phyloP scores from a whole-genome alignment of 2,797 vertebrate genomes.

The Rhinophrynus dorsalis region DNA sequence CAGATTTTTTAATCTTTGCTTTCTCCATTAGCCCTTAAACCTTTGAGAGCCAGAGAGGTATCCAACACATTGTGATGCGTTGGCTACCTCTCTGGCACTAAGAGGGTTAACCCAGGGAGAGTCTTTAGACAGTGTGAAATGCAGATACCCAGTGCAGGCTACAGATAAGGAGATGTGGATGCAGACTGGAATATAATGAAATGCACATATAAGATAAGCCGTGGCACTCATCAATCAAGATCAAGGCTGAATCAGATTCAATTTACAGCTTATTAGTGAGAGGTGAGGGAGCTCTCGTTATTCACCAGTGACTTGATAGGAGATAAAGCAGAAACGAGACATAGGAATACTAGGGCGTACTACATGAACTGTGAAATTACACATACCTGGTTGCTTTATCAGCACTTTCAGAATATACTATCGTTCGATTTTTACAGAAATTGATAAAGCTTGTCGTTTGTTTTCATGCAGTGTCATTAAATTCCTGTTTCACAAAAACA shows the following conservation, averaged over 20 bases:
- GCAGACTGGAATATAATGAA: neutral
- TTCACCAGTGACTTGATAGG: slow-evolving; percentile 12
- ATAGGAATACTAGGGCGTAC: slow-evolving; percentile 33
- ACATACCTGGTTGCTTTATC: slow-evolving; percentile 34
- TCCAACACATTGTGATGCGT: too few relatives aligned
- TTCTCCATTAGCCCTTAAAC: too few relatives aligned
- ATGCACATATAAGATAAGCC: slow-evolving; percentile 21
- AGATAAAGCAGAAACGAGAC: slow-evolving; percentile 14
- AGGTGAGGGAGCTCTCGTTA: slow-evolving; percentile 35
- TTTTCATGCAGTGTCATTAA: slow-evolving; percentile 23
- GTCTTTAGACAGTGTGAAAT: neutral
- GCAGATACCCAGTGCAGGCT: neutral
- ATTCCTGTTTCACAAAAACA: neutral
- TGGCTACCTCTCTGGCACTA: too few relatives aligned
- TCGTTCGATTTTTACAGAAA: slow-evolving; percentile 15
- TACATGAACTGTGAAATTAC: slow-evolving; percentile 50
- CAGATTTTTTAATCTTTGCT: too few relatives aligned
- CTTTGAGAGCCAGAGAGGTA: too few relatives aligned
- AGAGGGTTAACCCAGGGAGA: too few relatives aligned
- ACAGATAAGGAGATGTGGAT: neutral
- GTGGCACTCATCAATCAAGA: slow-evolving; percentile 32
- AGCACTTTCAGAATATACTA: slow-evolving; percentile 32
- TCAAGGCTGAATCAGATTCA: slow-evolving; percentile 22
- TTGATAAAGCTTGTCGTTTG: slow-evolving; percentile 17
- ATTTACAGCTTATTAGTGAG: slow-evolving; percentile 32